Conservation (phyloP, 2,888 invertebrate genomes). For the Lucinisca nassula region DNA sequence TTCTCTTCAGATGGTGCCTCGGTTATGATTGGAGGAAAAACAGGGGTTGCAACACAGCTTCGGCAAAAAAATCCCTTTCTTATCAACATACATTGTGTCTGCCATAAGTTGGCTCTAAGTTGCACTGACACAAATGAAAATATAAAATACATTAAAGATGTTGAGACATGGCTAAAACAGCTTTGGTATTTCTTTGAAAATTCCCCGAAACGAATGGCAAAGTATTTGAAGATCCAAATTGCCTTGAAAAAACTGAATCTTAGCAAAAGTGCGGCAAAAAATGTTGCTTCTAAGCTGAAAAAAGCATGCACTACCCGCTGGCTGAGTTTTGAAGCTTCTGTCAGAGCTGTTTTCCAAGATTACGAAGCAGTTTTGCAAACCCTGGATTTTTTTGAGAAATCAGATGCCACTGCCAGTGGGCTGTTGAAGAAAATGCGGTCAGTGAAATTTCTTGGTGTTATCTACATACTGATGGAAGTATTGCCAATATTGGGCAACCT, state of each 20-base stretch:
- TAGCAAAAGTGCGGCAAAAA: conserved; percentile 21
- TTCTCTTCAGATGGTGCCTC: conserved; percentile 43
- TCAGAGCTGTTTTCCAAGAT: conserved; percentile 44
- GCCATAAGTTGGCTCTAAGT: conserved; percentile 42
- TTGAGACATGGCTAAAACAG: conserved; percentile 44
- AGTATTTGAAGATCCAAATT: conserved; percentile 53
- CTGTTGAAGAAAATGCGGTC: conserved; percentile 43
- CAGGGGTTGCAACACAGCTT: conserved; percentile 21
- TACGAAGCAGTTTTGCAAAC: conserved; percentile 28
- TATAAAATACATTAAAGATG: conserved; percentile 40
- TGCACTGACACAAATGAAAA: conserved; percentile 36
- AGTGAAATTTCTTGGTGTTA: conserved; percentile 47
- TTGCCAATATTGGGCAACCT: conserved; percentile 44
- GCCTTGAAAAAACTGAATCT: conserved; percentile 30
- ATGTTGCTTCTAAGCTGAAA: conserved; percentile 37
- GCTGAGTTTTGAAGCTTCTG: conserved; percentile 65
- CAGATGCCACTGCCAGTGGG: conserved; percentile 45
- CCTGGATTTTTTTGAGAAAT: conserved; percentile 17
- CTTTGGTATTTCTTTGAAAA: conserved; percentile 67
- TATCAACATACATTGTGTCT: conserved; percentile 49
- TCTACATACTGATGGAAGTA: conserved; percentile 54
- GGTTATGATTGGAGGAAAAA: conserved; percentile 30
- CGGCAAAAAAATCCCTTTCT: neutral
- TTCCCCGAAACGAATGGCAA: conserved; percentile 66
- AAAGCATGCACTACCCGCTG: conserved; percentile 62